Base-by-base conservation (phyloP, 2,113 vertebrate genomes). In the Hippolais icterina region DNA sequence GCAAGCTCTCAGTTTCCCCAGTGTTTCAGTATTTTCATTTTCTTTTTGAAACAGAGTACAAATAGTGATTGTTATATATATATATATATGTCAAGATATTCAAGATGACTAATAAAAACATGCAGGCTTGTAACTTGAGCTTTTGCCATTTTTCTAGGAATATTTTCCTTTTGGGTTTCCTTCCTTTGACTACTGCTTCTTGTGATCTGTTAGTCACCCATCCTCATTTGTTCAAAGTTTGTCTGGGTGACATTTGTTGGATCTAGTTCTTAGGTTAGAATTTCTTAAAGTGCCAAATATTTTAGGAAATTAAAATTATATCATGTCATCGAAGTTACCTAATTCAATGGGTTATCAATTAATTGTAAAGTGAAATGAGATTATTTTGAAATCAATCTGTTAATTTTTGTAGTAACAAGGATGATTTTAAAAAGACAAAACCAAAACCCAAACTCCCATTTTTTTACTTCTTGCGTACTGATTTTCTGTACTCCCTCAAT, bases 391-490 rank as follows among this genome's bases (percentile, higher is more conserved):
- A 64, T 69, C 49, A 28, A n/a, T 44, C 18, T 69, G 22, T 41
- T 60, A 57, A 49, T 60, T 90, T 70, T 93, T 7, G 3, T 44
- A 93, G 72, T 37, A 76, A 3, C 12, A 52, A 50, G 19, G 16
- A 22, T 54, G 12, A 33, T 37, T n/a, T 39, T 5, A 29, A 31
- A 44, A 16, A 52, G 25, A 54, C 33, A 61, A 31, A n/a, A 20
- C 1, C 2, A 47, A 68, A 21, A 8, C 29, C 17, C 5, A 31
- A 47, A 35, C 7, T 53, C 5, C 2, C 2, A 1, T 39, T 37
- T 31, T 61, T 44, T 44, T 7, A 33, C 5, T 33, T 44, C 10
- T 37, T 74, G 12, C 41, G 11, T 53, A 61, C 10, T 42, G 29
- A 68, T 13, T 78, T 79, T 6, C 1, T 39, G 9, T 31, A 16